Evolutionary conservation across 2,888 invertebrate genomes (phyloP).

Genomic region (Andrena marginata): DNA sequence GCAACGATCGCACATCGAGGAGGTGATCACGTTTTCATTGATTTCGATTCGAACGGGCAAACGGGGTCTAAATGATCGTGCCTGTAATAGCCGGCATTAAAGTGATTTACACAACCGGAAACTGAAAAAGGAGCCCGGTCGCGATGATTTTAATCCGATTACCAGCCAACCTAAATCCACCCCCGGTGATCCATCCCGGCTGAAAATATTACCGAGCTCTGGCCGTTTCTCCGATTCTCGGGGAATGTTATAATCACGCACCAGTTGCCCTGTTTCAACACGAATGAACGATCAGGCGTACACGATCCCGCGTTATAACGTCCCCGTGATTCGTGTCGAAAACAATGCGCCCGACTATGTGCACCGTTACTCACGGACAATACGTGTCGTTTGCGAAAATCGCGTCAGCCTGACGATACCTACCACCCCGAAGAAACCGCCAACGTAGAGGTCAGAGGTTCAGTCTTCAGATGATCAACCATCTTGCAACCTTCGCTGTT

Average conservation of each 20-base stretch:
- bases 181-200: conserved; percentile 48
- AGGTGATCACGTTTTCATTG: conserved; percentile 5
- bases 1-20: conserved; percentile 13
- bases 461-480: not conserved
- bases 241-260: conserved; percentile 48
- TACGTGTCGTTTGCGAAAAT: conserved; percentile 30
- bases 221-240: conserved; percentile 25
- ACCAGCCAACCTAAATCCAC: conserved; percentile 60
- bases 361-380: conserved; percentile 45
- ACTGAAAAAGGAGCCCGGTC: conserved; percentile 42
- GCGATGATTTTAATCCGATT: conserved; percentile 66
- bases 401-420: not conserved
- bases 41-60: conserved; percentile 4
- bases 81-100: conserved; percentile 39
- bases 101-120: conserved; percentile 54
- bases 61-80: conserved; percentile 27
- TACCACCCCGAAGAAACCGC: not conserved
- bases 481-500: too few species aligned
- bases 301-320: conserved; percentile 34
- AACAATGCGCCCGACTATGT: conserved; percentile 37
- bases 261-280: conserved; percentile 36
- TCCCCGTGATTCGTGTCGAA: conserved; percentile 24
- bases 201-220: conserved; percentile 51
- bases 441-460: not conserved
- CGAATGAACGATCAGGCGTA: conserved; percentile 41